These are phyloP conservation scores for Bombus haemorrhoidalis DNA, from an alignment of 1,140 invertebrate species.

Conservation along the genomic window DNA sequence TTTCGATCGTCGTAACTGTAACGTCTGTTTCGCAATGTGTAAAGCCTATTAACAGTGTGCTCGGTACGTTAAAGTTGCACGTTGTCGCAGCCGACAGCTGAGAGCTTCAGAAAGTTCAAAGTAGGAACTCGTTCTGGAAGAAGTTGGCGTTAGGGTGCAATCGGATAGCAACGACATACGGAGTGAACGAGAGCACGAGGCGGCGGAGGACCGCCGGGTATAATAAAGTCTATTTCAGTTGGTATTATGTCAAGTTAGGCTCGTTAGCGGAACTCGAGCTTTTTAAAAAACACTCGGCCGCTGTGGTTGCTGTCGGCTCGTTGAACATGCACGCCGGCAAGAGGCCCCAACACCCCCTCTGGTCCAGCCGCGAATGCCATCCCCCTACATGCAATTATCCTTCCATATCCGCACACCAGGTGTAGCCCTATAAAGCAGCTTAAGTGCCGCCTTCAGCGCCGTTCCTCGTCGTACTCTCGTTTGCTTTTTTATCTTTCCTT, in stretches of 20 bases:
- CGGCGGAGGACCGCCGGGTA: slow-evolving; percentile 61
- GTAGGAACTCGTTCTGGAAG: neutral
- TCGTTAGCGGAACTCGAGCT: slow-evolving; percentile 80
- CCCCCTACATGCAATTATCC: slow-evolving; percentile 65
- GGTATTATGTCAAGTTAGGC: slow-evolving; percentile 82
- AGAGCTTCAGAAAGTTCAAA: neutral
- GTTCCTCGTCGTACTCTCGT: slow-evolving; percentile 45
- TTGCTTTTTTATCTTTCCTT: slow-evolving; percentile 37
- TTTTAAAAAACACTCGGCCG: slow-evolving; percentile 77
- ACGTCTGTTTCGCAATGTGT: too few species aligned
- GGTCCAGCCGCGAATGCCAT: slow-evolving; percentile 45
- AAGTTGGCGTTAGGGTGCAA: neutral
- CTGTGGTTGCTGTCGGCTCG: slow-evolving; percentile 77
- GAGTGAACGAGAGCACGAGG: slow-evolving; percentile 11
- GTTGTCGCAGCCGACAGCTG: too few species aligned
- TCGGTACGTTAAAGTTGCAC: neutral
- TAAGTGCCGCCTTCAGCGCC: slow-evolving; percentile 47
- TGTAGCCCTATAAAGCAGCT: slow-evolving; percentile 44
- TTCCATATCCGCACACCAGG: slow-evolving; percentile 58
- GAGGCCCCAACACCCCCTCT: slow-evolving; percentile 59
- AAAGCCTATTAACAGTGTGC: neutral
- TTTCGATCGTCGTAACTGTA: too few species aligned
- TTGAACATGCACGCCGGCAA: slow-evolving; percentile 78
- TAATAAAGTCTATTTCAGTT: slow-evolving; percentile 81
- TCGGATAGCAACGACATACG: neutral